A percentile compares a stretch with the other conserved stretches of the same genome.
Conservation (phyloP, 2,888 invertebrate genomes). For the Coleophora deauratella region DNA sequence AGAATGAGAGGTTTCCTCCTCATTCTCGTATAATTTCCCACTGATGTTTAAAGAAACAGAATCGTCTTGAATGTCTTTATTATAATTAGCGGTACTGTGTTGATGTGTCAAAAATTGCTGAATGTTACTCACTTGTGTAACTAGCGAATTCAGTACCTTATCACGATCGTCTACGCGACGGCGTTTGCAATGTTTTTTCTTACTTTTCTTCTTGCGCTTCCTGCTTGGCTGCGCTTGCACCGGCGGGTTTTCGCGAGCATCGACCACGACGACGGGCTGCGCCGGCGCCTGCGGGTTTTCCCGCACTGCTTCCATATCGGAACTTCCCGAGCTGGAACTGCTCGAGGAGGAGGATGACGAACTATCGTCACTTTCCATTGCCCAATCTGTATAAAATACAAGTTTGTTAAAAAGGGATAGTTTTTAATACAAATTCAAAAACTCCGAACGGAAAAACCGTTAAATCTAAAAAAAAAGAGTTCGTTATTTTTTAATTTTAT, state of each 20-base stretch:
- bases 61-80: neutral
- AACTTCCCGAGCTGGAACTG: too few species aligned
- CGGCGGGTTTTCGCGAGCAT: neutral
- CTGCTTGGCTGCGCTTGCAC: neutral
- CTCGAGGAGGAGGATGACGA: neutral
- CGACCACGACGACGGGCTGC: neutral
- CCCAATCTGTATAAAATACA: neutral
- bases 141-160: neutral
- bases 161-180: neutral
- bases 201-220: neutral
- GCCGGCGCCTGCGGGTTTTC: neutral
- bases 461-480: too few species aligned
- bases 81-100: neutral
- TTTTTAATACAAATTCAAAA: too few species aligned
- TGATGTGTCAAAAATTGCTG: neutral
- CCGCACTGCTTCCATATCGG: neutral
- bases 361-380: too few species aligned
- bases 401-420: too few species aligned
- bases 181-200: neutral
- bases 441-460: conserved; percentile 2
- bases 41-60: neutral
- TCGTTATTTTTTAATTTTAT: neutral
- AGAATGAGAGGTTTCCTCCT: too few species aligned
- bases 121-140: neutral
- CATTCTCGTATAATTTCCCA: neutral